These are phyloP conservation scores for Noctuana brunneofusca DNA, from an alignment of 2,888 invertebrate species.

Conservation along the genomic window DNA sequence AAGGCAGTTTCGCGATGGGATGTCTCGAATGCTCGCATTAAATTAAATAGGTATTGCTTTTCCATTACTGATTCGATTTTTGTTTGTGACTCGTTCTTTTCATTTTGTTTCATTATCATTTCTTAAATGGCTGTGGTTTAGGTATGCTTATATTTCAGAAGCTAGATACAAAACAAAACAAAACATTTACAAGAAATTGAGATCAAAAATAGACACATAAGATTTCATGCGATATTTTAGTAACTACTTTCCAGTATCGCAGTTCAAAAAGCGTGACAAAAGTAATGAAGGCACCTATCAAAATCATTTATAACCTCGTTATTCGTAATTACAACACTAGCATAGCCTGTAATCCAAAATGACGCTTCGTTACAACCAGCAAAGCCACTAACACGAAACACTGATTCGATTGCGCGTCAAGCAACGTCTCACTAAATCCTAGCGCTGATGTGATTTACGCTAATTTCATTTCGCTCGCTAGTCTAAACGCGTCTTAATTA, in stretches of 20 bases:
- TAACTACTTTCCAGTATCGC: neutral
- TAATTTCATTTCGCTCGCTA: slow-evolving; percentile 73
- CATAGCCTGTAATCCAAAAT: slow-evolving; percentile 36
- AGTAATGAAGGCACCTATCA: neutral
- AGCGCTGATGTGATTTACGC: slow-evolving; percentile 78
- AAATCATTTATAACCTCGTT: neutral
- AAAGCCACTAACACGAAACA: slow-evolving; percentile 69
- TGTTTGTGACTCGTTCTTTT: slow-evolving; percentile 46
- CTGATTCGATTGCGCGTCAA: slow-evolving; percentile 75
- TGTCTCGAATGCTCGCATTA: slow-evolving; percentile 50
- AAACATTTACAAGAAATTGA: no score
- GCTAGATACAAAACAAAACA: no score
- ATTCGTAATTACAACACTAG: slow-evolving; percentile 8
- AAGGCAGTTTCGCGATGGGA: slow-evolving; percentile 39
- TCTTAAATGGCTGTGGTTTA: neutral
- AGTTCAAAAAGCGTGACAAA: neutral
- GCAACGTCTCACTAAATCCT: slow-evolving; percentile 69
- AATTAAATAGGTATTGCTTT: slow-evolving; percentile 55
- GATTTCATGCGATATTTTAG: no score
- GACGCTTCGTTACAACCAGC: slow-evolving; percentile 59
- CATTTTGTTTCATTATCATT: neutral
- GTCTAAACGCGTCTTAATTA: slow-evolving; percentile 74
- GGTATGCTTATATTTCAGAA: no score
- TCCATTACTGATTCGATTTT: slow-evolving; percentile 56
- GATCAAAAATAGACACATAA: no score